Conservation (phyloP, 2,888 invertebrate genomes). For the Lithophane ornitopus region DNA sequence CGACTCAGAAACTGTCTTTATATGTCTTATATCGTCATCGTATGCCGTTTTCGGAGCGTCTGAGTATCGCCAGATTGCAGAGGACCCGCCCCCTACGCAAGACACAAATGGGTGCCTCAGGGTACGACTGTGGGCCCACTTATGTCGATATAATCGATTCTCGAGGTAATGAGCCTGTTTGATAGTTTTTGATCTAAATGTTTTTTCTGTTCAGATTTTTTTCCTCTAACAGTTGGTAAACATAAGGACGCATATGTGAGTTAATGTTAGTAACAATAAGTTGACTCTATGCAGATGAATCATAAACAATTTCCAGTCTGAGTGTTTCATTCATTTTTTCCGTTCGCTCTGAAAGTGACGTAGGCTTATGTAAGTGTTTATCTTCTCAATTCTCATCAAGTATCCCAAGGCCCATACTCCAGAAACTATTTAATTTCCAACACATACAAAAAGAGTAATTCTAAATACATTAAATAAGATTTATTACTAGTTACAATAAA, state of each 20-base stretch:
- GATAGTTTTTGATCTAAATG: slow-evolving; percentile 17
- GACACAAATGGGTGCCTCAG: slow-evolving; percentile 79
- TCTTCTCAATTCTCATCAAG: background rate
- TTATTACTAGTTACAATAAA: slow-evolving; percentile 30
- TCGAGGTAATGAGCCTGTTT: slow-evolving; percentile 49
- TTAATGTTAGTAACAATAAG: background rate
- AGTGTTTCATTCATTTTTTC: background rate
- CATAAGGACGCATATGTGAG: background rate
- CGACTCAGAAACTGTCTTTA: slow-evolving; percentile 75
- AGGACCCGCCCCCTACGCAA: slow-evolving; percentile 78
- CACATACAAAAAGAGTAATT: slow-evolving; percentile 10
- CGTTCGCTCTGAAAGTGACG: too few relatives aligned
- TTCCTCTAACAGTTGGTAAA: background rate
- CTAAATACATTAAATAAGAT: slow-evolving; percentile 25
- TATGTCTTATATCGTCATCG: slow-evolving; percentile 79
- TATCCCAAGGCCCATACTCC: background rate
- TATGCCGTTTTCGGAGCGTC: slow-evolving; percentile 82
- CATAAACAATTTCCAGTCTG: background rate
- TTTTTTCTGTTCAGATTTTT: background rate
- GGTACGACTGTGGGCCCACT: slow-evolving; percentile 78
- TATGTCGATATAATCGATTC: slow-evolving; percentile 67
- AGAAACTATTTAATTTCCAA: background rate
- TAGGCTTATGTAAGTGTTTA: background rate
- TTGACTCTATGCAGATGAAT: background rate
- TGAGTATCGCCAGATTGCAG: slow-evolving; percentile 77